A percentile compares a stretch with the other conserved stretches of the same genome.
Evolutionary conservation across 2,888 invertebrate genomes (phyloP).

Genomic region (Thereva nobilitata): DNA sequence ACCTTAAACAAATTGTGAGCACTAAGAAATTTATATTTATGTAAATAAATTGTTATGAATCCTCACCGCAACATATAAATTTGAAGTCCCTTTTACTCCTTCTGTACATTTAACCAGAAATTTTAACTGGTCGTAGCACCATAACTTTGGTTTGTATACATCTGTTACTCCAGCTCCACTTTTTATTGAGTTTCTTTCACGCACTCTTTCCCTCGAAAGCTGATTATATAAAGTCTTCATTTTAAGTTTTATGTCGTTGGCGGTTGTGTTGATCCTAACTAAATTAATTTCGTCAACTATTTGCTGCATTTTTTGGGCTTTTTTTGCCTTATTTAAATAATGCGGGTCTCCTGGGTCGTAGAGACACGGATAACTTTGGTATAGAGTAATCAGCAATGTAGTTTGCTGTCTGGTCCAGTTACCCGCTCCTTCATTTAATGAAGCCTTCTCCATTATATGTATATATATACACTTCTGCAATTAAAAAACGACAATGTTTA

Average conservation of each 20-base stretch:
- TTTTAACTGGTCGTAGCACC: too few relatives aligned
- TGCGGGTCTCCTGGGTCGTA: background rate
- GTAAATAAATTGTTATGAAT: too few relatives aligned
- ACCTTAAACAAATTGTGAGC: too few relatives aligned
- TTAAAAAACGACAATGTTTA: too few relatives aligned
- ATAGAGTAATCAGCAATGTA: background rate
- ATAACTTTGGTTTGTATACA: background rate
- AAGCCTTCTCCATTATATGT: too few relatives aligned
- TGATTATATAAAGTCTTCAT: background rate
- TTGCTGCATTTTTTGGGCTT: background rate
- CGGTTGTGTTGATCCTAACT: background rate
- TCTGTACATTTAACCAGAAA: too few relatives aligned
- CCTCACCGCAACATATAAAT: too few relatives aligned
- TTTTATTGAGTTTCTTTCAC: background rate
- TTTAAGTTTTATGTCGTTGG: background rate
- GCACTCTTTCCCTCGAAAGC: background rate
- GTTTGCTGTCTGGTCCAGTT: conserved; percentile 5
- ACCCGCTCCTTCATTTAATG: too few relatives aligned
- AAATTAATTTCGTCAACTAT: background rate
- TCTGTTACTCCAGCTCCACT: background rate
- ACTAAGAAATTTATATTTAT: too few relatives aligned
- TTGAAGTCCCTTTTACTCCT: too few relatives aligned
- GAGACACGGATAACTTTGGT: background rate
- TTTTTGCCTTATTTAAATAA: background rate
- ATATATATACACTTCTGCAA: too few relatives aligned